phyloP scores from a whole-genome alignment of 2,888 invertebrate genomes.

The Drosophila setosimentum region DNA sequence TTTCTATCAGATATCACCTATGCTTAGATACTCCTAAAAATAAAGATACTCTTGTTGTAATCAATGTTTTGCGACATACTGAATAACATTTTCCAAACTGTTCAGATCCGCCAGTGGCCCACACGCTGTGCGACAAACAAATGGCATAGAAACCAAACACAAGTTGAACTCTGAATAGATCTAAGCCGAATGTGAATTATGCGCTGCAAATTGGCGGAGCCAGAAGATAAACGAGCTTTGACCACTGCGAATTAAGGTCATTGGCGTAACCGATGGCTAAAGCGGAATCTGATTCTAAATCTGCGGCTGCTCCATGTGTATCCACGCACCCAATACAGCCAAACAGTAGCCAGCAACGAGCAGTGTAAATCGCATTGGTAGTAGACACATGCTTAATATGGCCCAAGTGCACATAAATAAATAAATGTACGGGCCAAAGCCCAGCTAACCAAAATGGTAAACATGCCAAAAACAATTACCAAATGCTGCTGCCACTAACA shows the following conservation, averaged over 20 bases:
- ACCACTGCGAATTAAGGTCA: conserved; percentile 76
- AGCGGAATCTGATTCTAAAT: conserved; percentile 32
- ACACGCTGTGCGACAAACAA: conserved; percentile 49
- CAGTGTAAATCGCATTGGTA: conserved; percentile 33
- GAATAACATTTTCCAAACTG: conserved; percentile 1
- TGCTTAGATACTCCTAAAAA: conserved; percentile 43
- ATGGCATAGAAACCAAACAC: conserved; percentile 37
- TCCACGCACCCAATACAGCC: conserved; percentile 49
- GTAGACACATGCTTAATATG: conserved; percentile 66
- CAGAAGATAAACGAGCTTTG: conserved; percentile 72
- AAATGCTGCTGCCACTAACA: conserved; percentile 53
- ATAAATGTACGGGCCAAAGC: conserved; percentile 57
- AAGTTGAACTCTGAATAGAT: conserved; percentile 44
- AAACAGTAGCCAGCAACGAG: conserved; percentile 57
- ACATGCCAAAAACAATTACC: conserved; percentile 81
- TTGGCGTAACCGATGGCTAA: conserved; percentile 45
- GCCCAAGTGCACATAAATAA: conserved; percentile 53
- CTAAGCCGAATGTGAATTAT: conserved; percentile 62
- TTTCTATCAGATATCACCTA: conserved; percentile 23
- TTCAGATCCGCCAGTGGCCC: conserved; percentile 25
- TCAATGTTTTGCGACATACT: conserved; percentile 21
- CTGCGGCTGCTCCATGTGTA: conserved; percentile 15
- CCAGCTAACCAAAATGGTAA: conserved; percentile 72
- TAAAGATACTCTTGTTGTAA: conserved; percentile 71
- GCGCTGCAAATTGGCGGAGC: conserved; percentile 69